phyloP scores from a whole-genome alignment of 1,140 invertebrate genomes.

The Drosophila auraria region DNA sequence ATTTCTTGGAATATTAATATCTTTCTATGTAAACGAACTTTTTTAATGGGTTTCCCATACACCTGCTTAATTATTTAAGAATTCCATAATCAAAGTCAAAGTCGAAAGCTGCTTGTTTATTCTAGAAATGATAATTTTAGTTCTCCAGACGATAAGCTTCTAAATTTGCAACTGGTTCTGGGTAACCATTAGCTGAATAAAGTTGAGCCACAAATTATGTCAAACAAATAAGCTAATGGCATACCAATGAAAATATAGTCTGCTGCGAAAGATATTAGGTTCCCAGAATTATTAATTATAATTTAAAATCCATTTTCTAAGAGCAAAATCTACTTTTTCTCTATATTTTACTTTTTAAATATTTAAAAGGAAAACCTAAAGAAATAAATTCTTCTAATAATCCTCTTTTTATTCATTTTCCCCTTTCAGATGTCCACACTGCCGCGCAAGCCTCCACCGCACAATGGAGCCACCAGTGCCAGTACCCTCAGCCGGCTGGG shows the following conservation, averaged over 20 bases:
- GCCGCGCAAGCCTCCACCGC: conserved; percentile 73
- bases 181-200: neutral
- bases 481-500: conserved; percentile 68
- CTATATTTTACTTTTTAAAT: neutral
- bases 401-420: neutral
- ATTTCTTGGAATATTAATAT: neutral
- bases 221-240: conserved; percentile 13
- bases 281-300: neutral
- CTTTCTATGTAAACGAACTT: neutral
- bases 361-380: neutral
- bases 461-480: conserved; percentile 67
- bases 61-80: conserved; percentile 3
- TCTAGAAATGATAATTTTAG: conserved; percentile 19
- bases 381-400: neutral
- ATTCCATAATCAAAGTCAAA: conserved; percentile 7
- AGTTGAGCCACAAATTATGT: conserved; percentile 14
- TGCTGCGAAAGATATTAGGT: neutral
- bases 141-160: conserved; percentile 2
- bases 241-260: neutral
- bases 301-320: no score
- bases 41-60: neutral
- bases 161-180: conserved; percentile 26
- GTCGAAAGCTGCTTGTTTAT: conserved; percentile 1
- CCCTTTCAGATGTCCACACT: conserved; percentile 65
- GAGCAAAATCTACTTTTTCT: no score